A percentile compares a stretch with the other conserved stretches of the same genome.
Conservation (phyloP, 2,888 invertebrate species). For the Thysanoteuthis rhombus region DNA sequence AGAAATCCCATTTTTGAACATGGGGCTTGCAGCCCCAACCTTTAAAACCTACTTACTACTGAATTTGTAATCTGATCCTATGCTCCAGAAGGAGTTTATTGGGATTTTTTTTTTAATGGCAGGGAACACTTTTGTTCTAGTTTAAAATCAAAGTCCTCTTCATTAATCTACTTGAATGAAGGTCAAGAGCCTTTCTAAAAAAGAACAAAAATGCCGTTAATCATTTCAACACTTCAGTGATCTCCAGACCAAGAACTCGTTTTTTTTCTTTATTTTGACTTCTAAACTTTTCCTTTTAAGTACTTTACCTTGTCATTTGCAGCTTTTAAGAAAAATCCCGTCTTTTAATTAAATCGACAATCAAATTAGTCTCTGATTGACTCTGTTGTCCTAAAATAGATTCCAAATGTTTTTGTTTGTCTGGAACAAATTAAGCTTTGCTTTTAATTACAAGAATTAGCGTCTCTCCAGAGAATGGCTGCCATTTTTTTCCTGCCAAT, state of each 20-base stretch:
- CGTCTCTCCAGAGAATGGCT: neutral
- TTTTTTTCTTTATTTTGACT: neutral
- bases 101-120: too few relatives aligned
- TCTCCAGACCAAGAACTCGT: neutral
- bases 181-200: too few relatives aligned
- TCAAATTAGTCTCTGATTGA: neutral
- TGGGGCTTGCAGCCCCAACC: too few relatives aligned
- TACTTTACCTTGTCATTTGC: neutral
- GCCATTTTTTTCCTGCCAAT: neutral
- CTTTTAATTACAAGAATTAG: neutral
- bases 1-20: too few relatives aligned
- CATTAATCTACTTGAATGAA: too few relatives aligned
- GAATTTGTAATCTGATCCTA: too few relatives aligned
- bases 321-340: neutral
- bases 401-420: neutral
- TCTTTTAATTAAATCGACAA: neutral
- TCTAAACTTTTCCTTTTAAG: neutral
- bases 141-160: too few relatives aligned
- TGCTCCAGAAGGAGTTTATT: too few relatives aligned
- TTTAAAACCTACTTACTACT: too few relatives aligned
- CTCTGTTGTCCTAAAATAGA: neutral
- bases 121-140: too few relatives aligned
- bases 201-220: too few relatives aligned
- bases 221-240: neutral
- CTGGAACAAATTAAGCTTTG: neutral